A percentile compares a stretch with the other conserved stretches of the same genome.
phyloP scores from a whole-genome alignment of 2,888 invertebrate genomes.

The Protodeltote pygarga region DNA sequence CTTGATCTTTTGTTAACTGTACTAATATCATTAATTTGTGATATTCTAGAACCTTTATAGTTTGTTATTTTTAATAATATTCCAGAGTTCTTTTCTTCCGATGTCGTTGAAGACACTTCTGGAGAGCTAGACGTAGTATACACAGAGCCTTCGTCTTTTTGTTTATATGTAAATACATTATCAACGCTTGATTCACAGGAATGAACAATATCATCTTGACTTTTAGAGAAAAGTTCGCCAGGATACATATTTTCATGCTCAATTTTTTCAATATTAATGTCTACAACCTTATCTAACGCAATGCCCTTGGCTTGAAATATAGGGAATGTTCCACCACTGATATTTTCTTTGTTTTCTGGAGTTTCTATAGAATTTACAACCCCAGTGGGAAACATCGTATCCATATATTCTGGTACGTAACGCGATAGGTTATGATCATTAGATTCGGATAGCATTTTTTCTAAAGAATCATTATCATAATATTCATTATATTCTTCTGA shows the following conservation, averaged over 20 bases:
- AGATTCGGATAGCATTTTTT: conserved; percentile 62
- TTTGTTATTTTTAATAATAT: conserved; percentile 80
- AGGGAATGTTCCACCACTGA: conserved; percentile 36
- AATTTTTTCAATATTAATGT: conserved; percentile 38
- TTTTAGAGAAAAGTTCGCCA: conserved; percentile 29
- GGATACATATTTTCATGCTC: conserved; percentile 28
- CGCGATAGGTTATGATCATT: conserved; percentile 47
- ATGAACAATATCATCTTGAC: conserved; percentile 55
- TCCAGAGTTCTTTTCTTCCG: conserved; percentile 74
- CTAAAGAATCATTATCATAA: conserved; percentile 62
- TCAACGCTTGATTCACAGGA: conserved; percentile 69
- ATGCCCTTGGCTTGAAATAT: conserved; percentile 38
- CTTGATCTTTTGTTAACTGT: conserved; percentile 54
- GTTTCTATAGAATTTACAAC: conserved; percentile 32
- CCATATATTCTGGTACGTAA: conserved; percentile 39
- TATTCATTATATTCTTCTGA: conserved; percentile 37
- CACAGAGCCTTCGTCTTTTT: conserved; percentile 50
- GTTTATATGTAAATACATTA: conserved; percentile 57
- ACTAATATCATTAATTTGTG: conserved; percentile 68
- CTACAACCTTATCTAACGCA: conserved; percentile 38
- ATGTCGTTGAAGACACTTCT: conserved; percentile 82
- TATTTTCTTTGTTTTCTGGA: conserved; percentile 60
- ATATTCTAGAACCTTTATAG: conserved; percentile 72
- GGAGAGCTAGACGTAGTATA: conserved; percentile 72
- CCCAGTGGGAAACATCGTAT: conserved; percentile 36